Percentiles rank a stretch among this genome's conserved stretches.
Conservation (phyloP, 2,888 invertebrate genomes). For the Ctena decussata region DNA sequence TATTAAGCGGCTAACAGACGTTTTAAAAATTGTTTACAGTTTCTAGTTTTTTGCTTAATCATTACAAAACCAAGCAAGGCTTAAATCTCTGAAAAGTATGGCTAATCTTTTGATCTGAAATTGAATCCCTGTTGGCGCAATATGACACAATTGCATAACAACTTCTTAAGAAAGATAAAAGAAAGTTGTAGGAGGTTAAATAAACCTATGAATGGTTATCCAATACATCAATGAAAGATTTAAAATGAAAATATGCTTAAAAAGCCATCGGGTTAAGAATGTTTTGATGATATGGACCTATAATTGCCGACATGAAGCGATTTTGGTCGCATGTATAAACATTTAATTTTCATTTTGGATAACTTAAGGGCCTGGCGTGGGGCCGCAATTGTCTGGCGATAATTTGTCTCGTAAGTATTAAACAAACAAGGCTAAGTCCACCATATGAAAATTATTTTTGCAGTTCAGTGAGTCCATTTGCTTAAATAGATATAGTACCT, state of each 20-base stretch:
- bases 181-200: slow-evolving; percentile 7
- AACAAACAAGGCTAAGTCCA: too few relatives aligned
- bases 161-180: slow-evolving; percentile 4
- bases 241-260: neutral
- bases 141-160: slow-evolving; percentile 8
- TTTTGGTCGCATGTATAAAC: neutral
- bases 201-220: slow-evolving; percentile 10
- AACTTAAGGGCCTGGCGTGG: neutral
- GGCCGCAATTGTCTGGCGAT: neutral
- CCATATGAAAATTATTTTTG: too few relatives aligned
- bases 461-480: too few relatives aligned
- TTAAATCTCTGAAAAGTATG: neutral
- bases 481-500: too few relatives aligned
- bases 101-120: neutral
- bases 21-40: too few relatives aligned
- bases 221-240: neutral
- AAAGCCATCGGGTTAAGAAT: neutral
- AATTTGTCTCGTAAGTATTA: neutral
- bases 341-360: neutral
- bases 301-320: neutral
- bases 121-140: neutral
- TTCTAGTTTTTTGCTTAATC: neutral
- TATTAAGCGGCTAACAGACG: too few relatives aligned
- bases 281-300: neutral
- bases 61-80: too few relatives aligned